Conservation (phyloP, 2,797 vertebrate species). For the Xenopus petersii region DNA sequence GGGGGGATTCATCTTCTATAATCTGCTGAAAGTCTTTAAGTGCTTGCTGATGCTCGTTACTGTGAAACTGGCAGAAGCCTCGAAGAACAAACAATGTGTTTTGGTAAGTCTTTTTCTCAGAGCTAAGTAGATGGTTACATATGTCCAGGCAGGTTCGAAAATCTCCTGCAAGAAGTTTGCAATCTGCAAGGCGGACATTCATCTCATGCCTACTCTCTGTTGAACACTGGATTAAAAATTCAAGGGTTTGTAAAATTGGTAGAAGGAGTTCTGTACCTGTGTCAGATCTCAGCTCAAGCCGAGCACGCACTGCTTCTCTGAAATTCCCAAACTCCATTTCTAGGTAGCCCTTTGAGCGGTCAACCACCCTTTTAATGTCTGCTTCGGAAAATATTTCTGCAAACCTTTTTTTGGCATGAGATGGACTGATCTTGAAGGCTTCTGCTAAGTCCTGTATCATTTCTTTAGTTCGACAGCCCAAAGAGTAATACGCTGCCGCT, state of each 20-base stretch:
- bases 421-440: conserved; percentile 74
- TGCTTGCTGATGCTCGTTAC: conserved; percentile 69
- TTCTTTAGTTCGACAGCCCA: conserved; percentile 64
- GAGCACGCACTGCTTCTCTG: conserved; percentile 72
- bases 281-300: conserved; percentile 74
- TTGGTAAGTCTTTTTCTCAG: conserved; percentile 70
- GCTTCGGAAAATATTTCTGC: conserved; percentile 68
- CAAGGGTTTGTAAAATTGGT: conserved; percentile 69
- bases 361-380: conserved; percentile 54
- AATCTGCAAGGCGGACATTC: conserved; percentile 80
- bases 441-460: conserved; percentile 72
- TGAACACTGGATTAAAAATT: conserved; percentile 77
- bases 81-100: conserved; percentile 82
- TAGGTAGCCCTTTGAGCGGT: conserved; percentile 55
- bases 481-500: conserved; percentile 77
- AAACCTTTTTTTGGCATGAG: conserved; percentile 67
- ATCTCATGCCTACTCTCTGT: conserved; percentile 69
- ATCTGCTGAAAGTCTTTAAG: conserved; percentile 86
- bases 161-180: conserved; percentile 80
- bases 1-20: conserved; percentile 78
- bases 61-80: conserved; percentile 81
- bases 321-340: conserved; percentile 74
- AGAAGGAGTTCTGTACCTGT: conserved; percentile 75
- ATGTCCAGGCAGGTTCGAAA: conserved; percentile 69
- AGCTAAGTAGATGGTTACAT: conserved; percentile 77